A percentile compares a stretch with the other conserved stretches of the same genome.
Conservation (phyloP, 1,140 invertebrate species). For the Rhagoletis zephyria region DNA sequence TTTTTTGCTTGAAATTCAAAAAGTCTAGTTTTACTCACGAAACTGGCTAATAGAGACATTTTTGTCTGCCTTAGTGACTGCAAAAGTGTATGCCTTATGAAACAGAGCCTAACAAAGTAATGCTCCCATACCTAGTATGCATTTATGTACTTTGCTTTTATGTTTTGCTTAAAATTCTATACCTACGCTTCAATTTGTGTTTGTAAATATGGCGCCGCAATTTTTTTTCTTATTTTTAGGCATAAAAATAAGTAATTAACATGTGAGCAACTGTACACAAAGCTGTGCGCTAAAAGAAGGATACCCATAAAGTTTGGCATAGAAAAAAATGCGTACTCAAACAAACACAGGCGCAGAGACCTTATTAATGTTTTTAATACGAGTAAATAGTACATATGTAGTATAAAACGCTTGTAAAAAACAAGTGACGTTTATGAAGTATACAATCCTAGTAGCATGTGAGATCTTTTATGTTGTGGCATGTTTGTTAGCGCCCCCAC, state of each 20-base stretch:
- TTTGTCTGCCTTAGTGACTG: too few species aligned
- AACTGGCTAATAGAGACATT: too few species aligned
- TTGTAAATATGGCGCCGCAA: too few species aligned
- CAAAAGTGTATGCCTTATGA: too few species aligned
- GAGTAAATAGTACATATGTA: too few species aligned
- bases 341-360: neutral
- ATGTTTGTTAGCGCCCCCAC: neutral
- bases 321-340: slow-evolving; percentile 21
- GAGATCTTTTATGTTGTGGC: slow-evolving; percentile 17
- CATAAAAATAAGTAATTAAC: slow-evolving; percentile 16
- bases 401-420: neutral
- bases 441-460: neutral
- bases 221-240: neutral
- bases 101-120: too few species aligned
- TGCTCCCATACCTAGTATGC: too few species aligned
- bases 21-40: too few species aligned
- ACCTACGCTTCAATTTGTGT: too few species aligned
- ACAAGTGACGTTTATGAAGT: slow-evolving; percentile 49
- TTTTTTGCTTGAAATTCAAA: too few species aligned
- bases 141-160: too few species aligned
- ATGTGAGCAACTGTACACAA: neutral
- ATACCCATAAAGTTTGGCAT: neutral
- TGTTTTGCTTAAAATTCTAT: too few species aligned
- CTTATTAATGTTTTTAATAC: neutral
- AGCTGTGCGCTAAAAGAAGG: neutral